Evolutionary conservation across 2,888 invertebrate species (phyloP).

Genomic region (Lasioglossum lativentre): DNA sequence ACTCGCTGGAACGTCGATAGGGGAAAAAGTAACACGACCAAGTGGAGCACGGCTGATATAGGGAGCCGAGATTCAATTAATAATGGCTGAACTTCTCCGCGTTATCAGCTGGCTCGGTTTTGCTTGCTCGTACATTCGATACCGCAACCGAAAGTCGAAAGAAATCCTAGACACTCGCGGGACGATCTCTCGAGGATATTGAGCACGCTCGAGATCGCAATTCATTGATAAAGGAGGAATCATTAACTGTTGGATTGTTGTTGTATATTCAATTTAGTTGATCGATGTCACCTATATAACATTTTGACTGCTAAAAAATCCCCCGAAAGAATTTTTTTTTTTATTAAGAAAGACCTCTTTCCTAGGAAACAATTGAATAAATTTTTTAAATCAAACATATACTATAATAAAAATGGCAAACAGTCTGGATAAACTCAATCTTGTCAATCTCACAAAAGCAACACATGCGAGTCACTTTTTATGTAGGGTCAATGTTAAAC

Average conservation of each 20-base stretch:
- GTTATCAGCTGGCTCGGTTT: neutral
- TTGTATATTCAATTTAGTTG: neutral
- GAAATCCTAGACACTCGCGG: neutral
- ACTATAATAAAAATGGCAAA: too few species aligned
- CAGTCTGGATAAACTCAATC: too few species aligned
- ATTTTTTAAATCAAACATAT: too few species aligned
- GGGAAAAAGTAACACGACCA: slow-evolving; percentile 7
- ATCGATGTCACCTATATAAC: too few species aligned
- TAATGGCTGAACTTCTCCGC: neutral
- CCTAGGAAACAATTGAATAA: too few species aligned
- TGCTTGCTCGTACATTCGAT: neutral
- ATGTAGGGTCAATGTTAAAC: too few species aligned
- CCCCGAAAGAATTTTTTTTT: too few species aligned
- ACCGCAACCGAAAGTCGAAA: neutral
- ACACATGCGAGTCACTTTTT: too few species aligned
- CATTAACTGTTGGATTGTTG: neutral
- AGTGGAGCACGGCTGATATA: neutral
- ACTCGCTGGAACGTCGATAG: slow-evolving; percentile 15
- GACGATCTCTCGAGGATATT: neutral
- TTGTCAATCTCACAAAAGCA: too few species aligned
- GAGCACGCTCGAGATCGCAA: neutral
- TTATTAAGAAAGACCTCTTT: too few species aligned
- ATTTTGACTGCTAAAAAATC: too few species aligned
- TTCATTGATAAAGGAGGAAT: too few species aligned
- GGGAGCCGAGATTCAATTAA: slow-evolving; percentile 2